Evolutionary conservation across 2,888 invertebrate species (phyloP).

Genomic region (Matsumyia berberina): DNA sequence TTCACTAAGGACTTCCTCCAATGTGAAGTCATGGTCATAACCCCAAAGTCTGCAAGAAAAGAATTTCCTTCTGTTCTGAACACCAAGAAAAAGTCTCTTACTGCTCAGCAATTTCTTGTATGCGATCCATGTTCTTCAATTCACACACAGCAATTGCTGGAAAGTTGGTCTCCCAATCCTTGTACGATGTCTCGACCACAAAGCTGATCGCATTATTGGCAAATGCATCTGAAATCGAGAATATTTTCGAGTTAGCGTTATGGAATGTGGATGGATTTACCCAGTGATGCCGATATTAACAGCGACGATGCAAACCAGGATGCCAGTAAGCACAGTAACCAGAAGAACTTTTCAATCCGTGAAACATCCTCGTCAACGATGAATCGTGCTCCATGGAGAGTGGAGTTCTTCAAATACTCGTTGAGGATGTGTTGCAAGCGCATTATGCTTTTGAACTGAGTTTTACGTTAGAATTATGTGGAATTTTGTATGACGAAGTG

Average conservation of each 20-base stretch:
- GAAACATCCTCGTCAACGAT: slow-evolving; percentile 87
- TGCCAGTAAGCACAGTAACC: slow-evolving; percentile 87
- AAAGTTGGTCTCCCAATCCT: slow-evolving; percentile 90
- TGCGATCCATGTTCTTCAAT: slow-evolving; percentile 86
- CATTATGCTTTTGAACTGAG: slow-evolving; percentile 73
- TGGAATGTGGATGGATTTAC: slow-evolving; percentile 70
- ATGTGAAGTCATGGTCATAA: slow-evolving; percentile 87
- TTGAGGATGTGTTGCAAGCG: slow-evolving; percentile 83
- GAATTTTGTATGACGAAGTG: neutral
- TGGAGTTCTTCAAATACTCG: slow-evolving; percentile 88
- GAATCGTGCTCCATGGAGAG: slow-evolving; percentile 89
- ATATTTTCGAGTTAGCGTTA: no score
- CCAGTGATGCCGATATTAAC: slow-evolving; percentile 87
- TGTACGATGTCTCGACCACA: slow-evolving; percentile 90
- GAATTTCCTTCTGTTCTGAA: no score
- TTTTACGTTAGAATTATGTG: neutral
- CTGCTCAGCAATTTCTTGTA: slow-evolving; percentile 88
- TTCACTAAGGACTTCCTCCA: slow-evolving; percentile 89
- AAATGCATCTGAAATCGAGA: slow-evolving; percentile 84
- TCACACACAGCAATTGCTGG: slow-evolving; percentile 91
- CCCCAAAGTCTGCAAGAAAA: slow-evolving; percentile 86
- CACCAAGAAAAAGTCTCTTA: slow-evolving; percentile 80
- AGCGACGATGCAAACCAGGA: slow-evolving; percentile 89
- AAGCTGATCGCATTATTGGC: slow-evolving; percentile 90
- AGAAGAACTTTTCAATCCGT: slow-evolving; percentile 87